Evolutionary conservation across 2,888 invertebrate species (phyloP).

Genomic region (Dynastes tityus): DNA sequence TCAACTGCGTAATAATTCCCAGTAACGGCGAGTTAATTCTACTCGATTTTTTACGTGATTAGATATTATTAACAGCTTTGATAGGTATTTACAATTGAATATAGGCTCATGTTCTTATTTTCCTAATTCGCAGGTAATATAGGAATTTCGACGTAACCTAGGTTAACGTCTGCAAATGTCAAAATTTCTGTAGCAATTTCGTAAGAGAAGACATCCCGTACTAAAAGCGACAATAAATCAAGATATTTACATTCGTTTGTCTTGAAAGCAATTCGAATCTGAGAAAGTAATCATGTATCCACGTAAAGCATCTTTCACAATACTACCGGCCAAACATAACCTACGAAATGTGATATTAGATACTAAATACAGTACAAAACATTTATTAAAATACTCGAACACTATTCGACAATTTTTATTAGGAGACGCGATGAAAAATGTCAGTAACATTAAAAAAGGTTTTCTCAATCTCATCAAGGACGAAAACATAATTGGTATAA

Average conservation of each 20-base stretch:
- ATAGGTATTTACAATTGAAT: too few relatives aligned
- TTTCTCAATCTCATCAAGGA: constrained; percentile 57
- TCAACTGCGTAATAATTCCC: too few relatives aligned
- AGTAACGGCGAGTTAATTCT: too few relatives aligned
- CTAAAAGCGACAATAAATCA: too few relatives aligned
- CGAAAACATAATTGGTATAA: constrained; percentile 51
- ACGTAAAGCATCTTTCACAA: constrained; percentile 54
- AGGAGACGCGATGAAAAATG: constrained; percentile 55
- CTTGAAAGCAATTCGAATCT: too few relatives aligned
- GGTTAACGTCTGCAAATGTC: constrained; percentile 33
- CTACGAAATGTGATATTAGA: constrained; percentile 61
- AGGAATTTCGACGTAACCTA: constrained; percentile 44
- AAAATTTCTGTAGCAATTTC: constrained; percentile 43
- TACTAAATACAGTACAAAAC: constrained; percentile 51
- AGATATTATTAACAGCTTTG: too few relatives aligned
- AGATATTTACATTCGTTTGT: too few relatives aligned
- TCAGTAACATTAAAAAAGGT: constrained; percentile 56
- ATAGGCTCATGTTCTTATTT: constrained; percentile 4
- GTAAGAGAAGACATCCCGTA: too few relatives aligned
- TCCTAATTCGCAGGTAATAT: constrained; percentile 46
- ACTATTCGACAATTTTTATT: constrained; percentile 59
- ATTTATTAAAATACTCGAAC: constrained; percentile 57
- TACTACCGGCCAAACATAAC: constrained; percentile 62
- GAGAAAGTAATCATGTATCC: constrained; percentile 46
- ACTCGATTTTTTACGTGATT: too few relatives aligned